Evolutionary conservation across 1,140 invertebrate genomes (phyloP).

Genomic region (Reticulitermes speratus): DNA sequence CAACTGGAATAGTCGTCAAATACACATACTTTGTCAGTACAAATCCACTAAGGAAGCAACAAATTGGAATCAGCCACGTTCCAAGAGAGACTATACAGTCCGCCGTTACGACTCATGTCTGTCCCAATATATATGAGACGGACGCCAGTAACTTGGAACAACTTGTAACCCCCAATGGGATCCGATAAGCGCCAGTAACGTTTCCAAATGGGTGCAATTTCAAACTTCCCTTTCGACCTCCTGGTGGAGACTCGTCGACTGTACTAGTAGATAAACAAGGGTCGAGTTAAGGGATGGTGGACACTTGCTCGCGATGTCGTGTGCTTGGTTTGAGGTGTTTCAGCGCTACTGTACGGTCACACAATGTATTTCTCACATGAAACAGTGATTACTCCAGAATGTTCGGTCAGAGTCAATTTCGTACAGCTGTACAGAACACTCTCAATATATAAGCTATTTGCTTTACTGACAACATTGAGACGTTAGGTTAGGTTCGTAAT

Average conservation of each 20-base stretch:
- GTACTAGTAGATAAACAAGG: neutral
- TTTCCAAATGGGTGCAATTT: conserved; percentile 1
- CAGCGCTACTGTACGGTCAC: neutral
- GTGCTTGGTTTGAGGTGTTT: neutral
- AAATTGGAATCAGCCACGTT: too few relatives aligned
- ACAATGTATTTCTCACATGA: neutral
- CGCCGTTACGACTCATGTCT: too few relatives aligned
- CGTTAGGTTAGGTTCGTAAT: too few relatives aligned
- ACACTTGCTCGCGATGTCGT: neutral
- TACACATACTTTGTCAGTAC: too few relatives aligned
- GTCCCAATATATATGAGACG: too few relatives aligned
- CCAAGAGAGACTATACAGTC: too few relatives aligned
- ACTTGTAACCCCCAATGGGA: neutral
- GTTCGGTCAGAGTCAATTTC: neutral
- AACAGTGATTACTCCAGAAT: neutral
- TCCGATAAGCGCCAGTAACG: neutral
- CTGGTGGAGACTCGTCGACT: neutral
- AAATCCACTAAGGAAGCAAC: too few relatives aligned
- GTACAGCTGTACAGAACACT: too few relatives aligned
- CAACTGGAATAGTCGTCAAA: too few relatives aligned
- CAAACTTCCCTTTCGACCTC: neutral
- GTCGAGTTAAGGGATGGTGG: neutral
- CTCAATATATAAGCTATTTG: too few relatives aligned
- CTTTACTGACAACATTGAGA: too few relatives aligned
- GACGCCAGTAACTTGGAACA: neutral